Base-by-base conservation (phyloP, 2,113 vertebrate species). In the Romanogobio albipinnatus region DNA sequence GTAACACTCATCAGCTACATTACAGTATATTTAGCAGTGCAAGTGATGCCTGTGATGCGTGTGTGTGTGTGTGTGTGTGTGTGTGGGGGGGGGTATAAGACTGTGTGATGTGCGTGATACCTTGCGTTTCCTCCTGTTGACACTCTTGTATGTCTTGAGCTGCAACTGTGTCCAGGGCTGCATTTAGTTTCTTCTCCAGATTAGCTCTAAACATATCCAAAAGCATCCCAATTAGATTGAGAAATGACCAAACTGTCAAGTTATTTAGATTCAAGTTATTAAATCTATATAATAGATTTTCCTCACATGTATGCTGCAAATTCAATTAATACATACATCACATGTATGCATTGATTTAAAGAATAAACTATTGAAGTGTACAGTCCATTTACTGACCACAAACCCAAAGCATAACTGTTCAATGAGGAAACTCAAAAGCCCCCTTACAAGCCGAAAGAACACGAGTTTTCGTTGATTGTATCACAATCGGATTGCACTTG, bases 111-210 rank as follows among this genome's bases (percentile, higher is more conserved):
- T 49, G 51, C 29, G 19, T 86, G 43, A 58, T 86, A 97, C 92
- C 92, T 95, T 94, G 90, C 66, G 79, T 90, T 90, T 96, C 93
- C 80, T 94, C 85, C 39, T 91, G 84, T 9, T 96, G 92, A 90
- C 84, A 91, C 36, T 93, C 26, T 56, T 88, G 95, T 68, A 97
- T 83, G 83, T 97, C 92, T 87, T 95, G 92, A 66, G 95, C 90
- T 24, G 89, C 94, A 85, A 94, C 91, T 81, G 95, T 95, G 93
- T 96, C 95, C 89, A 91, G 75, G 14, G 94, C 95, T 22, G 58
- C 84, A 92, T 97, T 93, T 88, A 97, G 85, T 86, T 97, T 93
- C 91, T 97, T 96, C 85, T 97, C 95, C 86, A 97, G 91, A 84
- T 92, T 91, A 6, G 94, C 89, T 82, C 96, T 98, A 92, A 14